Base-by-base conservation (phyloP, 2,797 vertebrate genomes). In the Chaenodraco wilsoni region DNA sequence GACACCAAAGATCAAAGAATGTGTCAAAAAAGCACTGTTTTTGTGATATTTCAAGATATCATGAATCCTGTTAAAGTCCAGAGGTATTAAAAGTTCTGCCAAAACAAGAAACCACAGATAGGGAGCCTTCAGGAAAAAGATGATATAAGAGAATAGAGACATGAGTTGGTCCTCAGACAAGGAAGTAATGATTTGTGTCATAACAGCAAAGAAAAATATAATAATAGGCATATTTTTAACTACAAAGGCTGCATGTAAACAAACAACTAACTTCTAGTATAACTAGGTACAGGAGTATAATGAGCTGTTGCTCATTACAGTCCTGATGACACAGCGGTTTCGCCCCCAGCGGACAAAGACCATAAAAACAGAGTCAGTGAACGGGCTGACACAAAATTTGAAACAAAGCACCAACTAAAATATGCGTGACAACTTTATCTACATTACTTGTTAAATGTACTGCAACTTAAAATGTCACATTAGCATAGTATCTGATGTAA, bases 241-340 rank as follows among this genome's bases (percentile, higher is more conserved):
- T 75, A 84, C 76, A 89, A 83, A 89, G 71, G 46, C 52, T 80
- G 54, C 66, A 79, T 78, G 54, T 60, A 60, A 83, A 76, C 56
- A 84, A 83, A 62, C 76, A 67, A 59, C 65, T 61, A 58, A 60
- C 45, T 65, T 74, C 3, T 46, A 50, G 21, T 41, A 9, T 65
- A 65, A 70, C 68, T 50, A 77, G 61, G 59, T 63, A 15, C 61
- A 45, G 59, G 13, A 79, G 43, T 59, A 49, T 84, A 86, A 85
- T 77, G 77, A 88, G 87, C 68, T 63, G 21, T 14, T 46, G 58
- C 72, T 87, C 71, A 84, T 89, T 90, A 84, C 56, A 68, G 49
- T 64, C 21, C 48, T 71, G 73, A 87, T 75, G 69, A 81, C 73
- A 74, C 64, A 17, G 33, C 3, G 14, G 61, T 81, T 76, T 23